A percentile compares a stretch with the other conserved stretches of the same genome.
phyloP scores from a whole-genome alignment of 2,113 vertebrate genomes.

The Lycaon pictus region DNA sequence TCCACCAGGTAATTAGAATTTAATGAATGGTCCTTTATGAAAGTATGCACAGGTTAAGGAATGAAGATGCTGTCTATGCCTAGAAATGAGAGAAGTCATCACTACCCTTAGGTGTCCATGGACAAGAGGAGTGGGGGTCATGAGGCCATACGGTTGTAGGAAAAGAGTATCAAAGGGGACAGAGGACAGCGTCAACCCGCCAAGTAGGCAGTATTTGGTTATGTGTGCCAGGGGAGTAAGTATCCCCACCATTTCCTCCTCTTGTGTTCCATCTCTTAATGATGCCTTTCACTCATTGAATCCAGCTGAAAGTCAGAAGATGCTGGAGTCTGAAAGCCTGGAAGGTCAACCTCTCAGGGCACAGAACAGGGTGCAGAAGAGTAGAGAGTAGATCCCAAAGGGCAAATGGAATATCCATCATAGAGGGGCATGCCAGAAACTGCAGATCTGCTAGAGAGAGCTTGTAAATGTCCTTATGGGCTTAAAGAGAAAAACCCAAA shows the following conservation, averaged over 20 bases:
- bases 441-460: background rate
- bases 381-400: background rate
- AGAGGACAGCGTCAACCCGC: background rate
- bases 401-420: background rate
- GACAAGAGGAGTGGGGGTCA: background rate
- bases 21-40: background rate
- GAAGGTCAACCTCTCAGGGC: background rate
- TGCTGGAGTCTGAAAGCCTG: no score
- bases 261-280: background rate
- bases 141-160: background rate
- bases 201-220: background rate
- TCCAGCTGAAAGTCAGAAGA: background rate
- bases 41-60: background rate
- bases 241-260: background rate
- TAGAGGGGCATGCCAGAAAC: background rate
- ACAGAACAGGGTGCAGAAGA: background rate
- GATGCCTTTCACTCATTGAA: background rate
- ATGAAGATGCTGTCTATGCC: background rate
- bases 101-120: background rate
- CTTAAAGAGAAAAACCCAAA: background rate
- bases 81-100: background rate
- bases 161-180: background rate
- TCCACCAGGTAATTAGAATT: background rate
- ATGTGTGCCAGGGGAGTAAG: background rate
- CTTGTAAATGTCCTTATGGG: background rate